phyloP scores from a whole-genome alignment of 2,888 invertebrate species.

The Meiosimyza platycephala region DNA sequence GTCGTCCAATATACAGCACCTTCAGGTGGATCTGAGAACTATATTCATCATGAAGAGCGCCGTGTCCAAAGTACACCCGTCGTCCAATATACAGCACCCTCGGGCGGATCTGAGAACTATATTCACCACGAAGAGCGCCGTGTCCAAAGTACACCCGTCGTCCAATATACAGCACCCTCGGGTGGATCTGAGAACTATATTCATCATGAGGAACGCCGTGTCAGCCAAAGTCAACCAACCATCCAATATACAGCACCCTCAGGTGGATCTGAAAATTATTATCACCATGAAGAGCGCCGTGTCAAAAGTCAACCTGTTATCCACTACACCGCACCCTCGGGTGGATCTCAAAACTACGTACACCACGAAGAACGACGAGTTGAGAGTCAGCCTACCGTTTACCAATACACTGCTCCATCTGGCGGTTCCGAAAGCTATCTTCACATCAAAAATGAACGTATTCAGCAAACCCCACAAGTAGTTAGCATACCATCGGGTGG shows the following conservation, averaged over 20 bases:
- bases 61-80: slow-evolving; percentile 46
- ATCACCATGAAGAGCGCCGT: slow-evolving; percentile 50
- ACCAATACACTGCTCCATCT: slow-evolving; percentile 43
- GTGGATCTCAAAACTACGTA: slow-evolving; percentile 44
- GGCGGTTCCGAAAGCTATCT: slow-evolving; percentile 48
- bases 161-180: slow-evolving; percentile 50
- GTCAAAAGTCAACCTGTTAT: slow-evolving; percentile 50
- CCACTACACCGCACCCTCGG: slow-evolving; percentile 39
- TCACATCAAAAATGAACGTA: slow-evolving; percentile 46
- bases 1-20: slow-evolving; percentile 44
- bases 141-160: slow-evolving; percentile 47
- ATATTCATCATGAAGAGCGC: slow-evolving; percentile 50
- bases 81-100: slow-evolving; percentile 51
- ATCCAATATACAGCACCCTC: slow-evolving; percentile 45
- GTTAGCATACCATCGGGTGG: slow-evolving; percentile 46
- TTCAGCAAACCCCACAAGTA: slow-evolving; percentile 44
- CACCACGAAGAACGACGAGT: slow-evolving; percentile 44
- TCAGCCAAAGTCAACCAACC: slow-evolving; percentile 46
- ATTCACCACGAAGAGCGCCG: slow-evolving; percentile 56
- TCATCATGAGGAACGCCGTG: slow-evolving; percentile 52
- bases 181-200: slow-evolving; percentile 55
- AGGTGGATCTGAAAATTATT: slow-evolving; percentile 50
- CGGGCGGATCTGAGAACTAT: slow-evolving; percentile 55
- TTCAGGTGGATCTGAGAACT: slow-evolving; percentile 49
- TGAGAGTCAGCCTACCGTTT: slow-evolving; percentile 45